phyloP scores from a whole-genome alignment of 2,113 vertebrate species.

The Antechinus stuartii region DNA sequence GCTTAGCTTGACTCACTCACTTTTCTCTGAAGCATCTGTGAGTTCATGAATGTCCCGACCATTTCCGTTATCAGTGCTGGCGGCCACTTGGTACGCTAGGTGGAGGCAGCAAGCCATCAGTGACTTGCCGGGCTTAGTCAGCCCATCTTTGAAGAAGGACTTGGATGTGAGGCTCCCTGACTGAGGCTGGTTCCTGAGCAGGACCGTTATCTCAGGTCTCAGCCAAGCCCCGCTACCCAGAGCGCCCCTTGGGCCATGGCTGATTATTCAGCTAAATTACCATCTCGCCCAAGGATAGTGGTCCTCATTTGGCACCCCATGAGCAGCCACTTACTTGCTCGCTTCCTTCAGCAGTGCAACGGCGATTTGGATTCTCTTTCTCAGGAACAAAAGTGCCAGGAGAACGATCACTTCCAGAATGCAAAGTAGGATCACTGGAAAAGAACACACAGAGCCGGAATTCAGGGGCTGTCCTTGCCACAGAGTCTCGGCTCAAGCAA shows the following conservation, averaged over 20 bases:
- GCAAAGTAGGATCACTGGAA: slow-evolving; percentile 91
- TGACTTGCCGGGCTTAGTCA: slow-evolving; percentile 6
- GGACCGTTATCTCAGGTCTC: not conserved
- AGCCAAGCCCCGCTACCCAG: not conserved
- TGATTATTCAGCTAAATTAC: not conserved
- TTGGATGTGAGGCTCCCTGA: not conserved
- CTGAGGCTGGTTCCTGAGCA: not conserved
- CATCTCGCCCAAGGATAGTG: not conserved
- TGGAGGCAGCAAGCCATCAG: not conserved
- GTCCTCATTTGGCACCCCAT: not conserved
- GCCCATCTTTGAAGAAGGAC: not conserved
- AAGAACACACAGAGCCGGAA: not conserved
- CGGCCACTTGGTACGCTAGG: not conserved
- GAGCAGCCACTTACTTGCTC: slow-evolving; percentile 89
- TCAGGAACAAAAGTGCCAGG: slow-evolving; percentile 93
- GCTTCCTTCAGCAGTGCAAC: slow-evolving; percentile 94
- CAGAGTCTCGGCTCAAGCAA: not conserved
- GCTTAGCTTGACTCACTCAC: not conserved
- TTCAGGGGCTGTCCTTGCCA: not conserved
- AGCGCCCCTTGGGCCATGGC: not conserved
- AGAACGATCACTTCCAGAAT: slow-evolving; percentile 89
- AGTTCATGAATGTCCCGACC: not conserved
- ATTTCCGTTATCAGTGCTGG: not conserved
- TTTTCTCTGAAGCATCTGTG: not conserved
- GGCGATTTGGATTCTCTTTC: slow-evolving; percentile 90